Conservation (phyloP, 2,797 vertebrate genomes). For the Garrulus glandarius region DNA sequence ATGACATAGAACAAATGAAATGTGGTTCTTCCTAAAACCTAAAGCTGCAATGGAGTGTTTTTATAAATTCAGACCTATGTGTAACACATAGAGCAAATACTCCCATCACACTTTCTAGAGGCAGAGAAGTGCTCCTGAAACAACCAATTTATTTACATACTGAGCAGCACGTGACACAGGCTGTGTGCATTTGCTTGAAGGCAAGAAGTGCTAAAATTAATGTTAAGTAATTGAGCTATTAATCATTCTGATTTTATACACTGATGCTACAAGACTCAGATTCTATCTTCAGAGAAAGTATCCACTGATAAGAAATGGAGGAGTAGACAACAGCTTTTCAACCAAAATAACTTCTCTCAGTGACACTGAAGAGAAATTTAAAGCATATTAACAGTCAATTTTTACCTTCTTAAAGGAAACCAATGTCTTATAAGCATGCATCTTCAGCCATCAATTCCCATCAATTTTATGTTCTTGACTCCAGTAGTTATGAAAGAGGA, state of each 20-base stretch:
- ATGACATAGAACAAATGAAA: not conserved
- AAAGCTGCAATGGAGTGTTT: not conserved
- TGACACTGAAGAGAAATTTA: not conserved
- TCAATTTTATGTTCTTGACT: not conserved
- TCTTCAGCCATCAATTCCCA: not conserved
- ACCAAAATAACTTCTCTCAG: not conserved
- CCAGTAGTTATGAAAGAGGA: not conserved
- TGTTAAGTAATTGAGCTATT: constrained; percentile 57
- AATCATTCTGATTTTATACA: constrained; percentile 48
- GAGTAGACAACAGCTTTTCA: not conserved
- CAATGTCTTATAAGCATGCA: not conserved
- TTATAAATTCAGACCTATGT: not conserved
- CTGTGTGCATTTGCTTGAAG: constrained; percentile 16
- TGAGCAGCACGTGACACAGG: not conserved
- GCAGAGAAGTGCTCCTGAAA: not conserved
- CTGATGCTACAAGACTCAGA: constrained; percentile 21
- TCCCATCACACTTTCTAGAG: not conserved
- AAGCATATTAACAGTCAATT: not conserved
- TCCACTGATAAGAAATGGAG: constrained; percentile 7
- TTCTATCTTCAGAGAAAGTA: constrained; percentile 39
- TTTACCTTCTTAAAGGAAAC: not conserved
- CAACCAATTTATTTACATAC: not conserved
- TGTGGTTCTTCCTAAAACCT: not conserved
- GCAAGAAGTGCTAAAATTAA: constrained; percentile 28
- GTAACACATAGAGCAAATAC: not conserved